Evolutionary conservation across 2,797 vertebrate species (phyloP).

Genomic region (Coracias cyanogaster): DNA sequence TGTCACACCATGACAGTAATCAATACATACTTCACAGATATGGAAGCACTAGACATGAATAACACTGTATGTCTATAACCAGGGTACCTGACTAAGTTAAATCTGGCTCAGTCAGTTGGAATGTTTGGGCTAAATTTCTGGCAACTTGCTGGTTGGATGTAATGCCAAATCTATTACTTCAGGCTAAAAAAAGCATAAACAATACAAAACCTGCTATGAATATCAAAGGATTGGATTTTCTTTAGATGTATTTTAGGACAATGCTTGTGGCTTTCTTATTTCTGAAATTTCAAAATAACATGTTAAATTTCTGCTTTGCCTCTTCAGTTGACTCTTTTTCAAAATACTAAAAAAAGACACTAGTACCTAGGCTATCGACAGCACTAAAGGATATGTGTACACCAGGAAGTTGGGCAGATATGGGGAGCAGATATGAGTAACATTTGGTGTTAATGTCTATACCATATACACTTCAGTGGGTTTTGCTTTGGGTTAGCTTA

Average conservation of each 20-base stretch:
- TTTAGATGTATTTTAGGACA: background rate
- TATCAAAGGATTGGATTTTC: background rate
- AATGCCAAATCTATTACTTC: background rate
- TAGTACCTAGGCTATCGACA: background rate
- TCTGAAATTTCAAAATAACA: background rate
- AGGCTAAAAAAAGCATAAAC: background rate
- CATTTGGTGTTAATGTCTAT: background rate
- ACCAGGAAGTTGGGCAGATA: background rate
- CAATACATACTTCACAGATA: background rate
- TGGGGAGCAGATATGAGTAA: background rate
- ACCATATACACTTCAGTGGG: background rate
- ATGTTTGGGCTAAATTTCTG: background rate
- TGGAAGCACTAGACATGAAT: background rate
- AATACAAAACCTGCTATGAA: background rate
- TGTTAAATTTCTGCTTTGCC: background rate
- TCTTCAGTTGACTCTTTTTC: background rate
- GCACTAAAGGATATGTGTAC: background rate
- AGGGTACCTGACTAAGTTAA: background rate
- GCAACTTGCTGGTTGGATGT: background rate
- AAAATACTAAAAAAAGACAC: background rate
- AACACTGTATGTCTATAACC: background rate
- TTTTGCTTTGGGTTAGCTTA: background rate
- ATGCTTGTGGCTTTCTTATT: background rate
- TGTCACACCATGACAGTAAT: background rate
- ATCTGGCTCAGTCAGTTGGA: background rate